Evolutionary conservation across 2,797 vertebrate genomes (phyloP), one percentile per base, ranked within the genome.

Genomic region (Sebastes miniatus): DNA sequence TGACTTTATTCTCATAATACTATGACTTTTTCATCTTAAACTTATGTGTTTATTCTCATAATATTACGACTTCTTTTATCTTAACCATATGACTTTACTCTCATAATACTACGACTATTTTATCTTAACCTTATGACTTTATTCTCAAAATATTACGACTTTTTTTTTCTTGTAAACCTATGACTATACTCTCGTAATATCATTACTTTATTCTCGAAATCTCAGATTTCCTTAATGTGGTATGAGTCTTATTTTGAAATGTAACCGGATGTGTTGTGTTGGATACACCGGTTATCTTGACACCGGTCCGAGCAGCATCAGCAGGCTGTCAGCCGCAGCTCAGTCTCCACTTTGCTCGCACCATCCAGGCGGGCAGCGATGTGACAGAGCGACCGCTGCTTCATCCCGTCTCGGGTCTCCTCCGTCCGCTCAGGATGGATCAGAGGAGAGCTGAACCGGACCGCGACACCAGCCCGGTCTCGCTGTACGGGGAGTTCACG

Each of bases 401-500:
- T 29, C 36, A 9, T 75, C 76, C 77, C 66, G 61, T 80, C 75
- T 80, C 71, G 83, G 83, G 69, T 77, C 80, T 70, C 43, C 31
- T 9, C 73, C 63, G 27, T 72, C 76, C 64, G 25, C 54, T 77
- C 74, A 91, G 87, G 87, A 95, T 95, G 95, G 90, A 94, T 3
- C 81, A 59, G 69, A 85, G 80, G 69, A 81, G 25, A 47, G n/a
- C 58, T 6, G 89, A 90, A 27, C 57, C 76, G 79, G 87, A 84
- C 39, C 29, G 62, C 1, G 56, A 36, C 61, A 71, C 50, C 32
- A 62, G 3, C 59, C 85, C 66, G 79, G 83, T 91, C 52, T 87
- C 93, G 69, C 89, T 93, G 32, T 94, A 90, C 84, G 96, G 92
- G 66, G 94, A 92, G 61, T 93, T 95, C 84, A 88, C 91, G 22